Percentiles rank a stretch among this genome's conserved stretches.
These are phyloP conservation scores for Timema podura DNA, from an alignment of 2,888 invertebrate genomes.

Conservation along the genomic window DNA sequence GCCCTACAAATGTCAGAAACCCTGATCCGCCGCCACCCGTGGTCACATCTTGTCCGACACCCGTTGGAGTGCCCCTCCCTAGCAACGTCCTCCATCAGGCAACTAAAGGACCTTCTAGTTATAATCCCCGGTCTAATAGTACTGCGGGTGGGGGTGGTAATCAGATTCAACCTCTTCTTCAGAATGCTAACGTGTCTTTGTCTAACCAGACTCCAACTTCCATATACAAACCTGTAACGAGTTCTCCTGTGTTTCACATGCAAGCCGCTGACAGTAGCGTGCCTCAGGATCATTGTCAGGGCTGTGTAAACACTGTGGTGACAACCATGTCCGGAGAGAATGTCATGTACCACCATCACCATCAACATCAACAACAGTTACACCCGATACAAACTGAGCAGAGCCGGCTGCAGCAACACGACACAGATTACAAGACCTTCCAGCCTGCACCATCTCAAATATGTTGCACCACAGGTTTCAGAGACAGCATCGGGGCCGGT, in stretches of 20 bases:
- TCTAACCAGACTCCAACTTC: not conserved
- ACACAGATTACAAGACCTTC: not conserved
- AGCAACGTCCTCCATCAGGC: constrained; percentile 29
- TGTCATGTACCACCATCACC: constrained; percentile 37
- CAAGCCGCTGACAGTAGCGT: constrained; percentile 20
- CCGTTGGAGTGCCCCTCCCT: constrained; percentile 30
- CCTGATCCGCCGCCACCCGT: constrained; percentile 34
- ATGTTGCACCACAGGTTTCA: not conserved
- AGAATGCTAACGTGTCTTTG: not conserved
- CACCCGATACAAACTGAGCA: not conserved
- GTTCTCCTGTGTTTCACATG: constrained; percentile 15
- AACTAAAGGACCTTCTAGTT: constrained; percentile 18
- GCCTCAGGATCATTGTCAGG: constrained; percentile 21
- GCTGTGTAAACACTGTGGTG: constrained; percentile 16
- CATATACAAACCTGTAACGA: not conserved
- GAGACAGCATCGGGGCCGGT: not conserved
- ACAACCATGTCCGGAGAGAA: constrained; percentile 2
- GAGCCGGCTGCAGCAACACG: constrained; percentile 1
- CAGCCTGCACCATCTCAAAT: not conserved
- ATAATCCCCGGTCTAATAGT: constrained; percentile 3
- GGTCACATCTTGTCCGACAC: constrained; percentile 23
- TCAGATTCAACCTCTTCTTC: not conserved
- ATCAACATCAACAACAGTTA: constrained; percentile 47
- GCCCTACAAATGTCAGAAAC: constrained; percentile 42
- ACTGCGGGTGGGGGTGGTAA: not conserved